Evolutionary conservation across 2,113 vertebrate genomes (phyloP), one percentile per base, ranked within the genome.

Genomic region (Ammospiza caudacuta): DNA sequence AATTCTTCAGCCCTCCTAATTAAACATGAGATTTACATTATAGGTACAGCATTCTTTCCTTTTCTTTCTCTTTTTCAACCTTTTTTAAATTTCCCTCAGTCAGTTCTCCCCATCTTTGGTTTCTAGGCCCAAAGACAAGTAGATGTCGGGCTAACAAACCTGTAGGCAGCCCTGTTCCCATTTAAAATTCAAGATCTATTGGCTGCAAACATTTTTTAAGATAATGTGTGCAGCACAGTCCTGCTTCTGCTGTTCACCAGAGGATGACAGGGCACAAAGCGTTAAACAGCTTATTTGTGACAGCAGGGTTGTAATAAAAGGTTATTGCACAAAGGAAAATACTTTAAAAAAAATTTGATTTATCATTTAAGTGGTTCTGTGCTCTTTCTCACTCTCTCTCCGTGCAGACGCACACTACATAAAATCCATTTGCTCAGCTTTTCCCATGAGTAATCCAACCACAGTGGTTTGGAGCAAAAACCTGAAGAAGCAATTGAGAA

Each of bases 351-450:
- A 43, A 47, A 79, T 62, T 83, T 96, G 70, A 85, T 73, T 94
- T 95, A 86, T 79, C 84, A 70, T 95, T 92, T 95, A 86, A 96
- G 74, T 61, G 88, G 75, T 81, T 82, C 82, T 70, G 79, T 82
- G 77, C 80, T 41, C 39, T 74, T 35, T 35, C 69, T 94, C 70
- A 37, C 35, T 82, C 79, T 81, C 49, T 67, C 75, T 62, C 81
- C 6, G 15, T 77, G 82, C 84, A 80, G 70, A 74, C 1, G 0
- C 66, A 87, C 52, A 61, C 49, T 51, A 90, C 79, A 96, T 94
- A 96, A 96, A 96, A 96, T 95, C 95, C 95, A 96, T 97, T 97
- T 97, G 87, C 96, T 97, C 97, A 98, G 96, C 95, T 98, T 98
- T 97, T 92, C 97, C 97, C 97, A 87, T 1, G 91, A 97, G 96